Base-by-base conservation (phyloP, 2,113 vertebrate genomes). In the Indicator indicator region DNA sequence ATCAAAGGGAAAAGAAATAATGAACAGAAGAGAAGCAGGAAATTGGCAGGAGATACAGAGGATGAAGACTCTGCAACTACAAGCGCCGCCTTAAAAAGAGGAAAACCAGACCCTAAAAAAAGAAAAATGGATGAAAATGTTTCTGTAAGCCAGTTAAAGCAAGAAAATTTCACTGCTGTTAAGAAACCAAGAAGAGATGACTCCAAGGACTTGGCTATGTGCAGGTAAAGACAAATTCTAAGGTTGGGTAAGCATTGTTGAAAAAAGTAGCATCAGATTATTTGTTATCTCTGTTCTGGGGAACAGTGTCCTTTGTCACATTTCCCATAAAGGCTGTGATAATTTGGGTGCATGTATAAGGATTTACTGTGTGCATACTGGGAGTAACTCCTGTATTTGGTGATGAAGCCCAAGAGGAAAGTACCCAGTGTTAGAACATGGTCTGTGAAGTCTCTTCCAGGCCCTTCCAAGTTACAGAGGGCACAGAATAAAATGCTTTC, bases 111-210 rank as follows among this genome's bases (percentile, higher is more conserved):
- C 54, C 69, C 98, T 87, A 99, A 97, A 95, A 99, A 99, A 96
- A 98, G 98, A 89, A 99, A 99, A 96, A 88, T 96, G 3, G 99
- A 99, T 73, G 99, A 99, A 96, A 98, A 89, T 85, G 86, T 97
- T 72, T 98, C 98, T 60, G 14, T 94, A 73, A 97, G 94, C 80
- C 89, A 97, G 55, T 86, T 98, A 94, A 99, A 98, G 97, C 98
- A 98, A 96, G 99, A 99, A 89, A 98, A 94, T 87, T 97, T 98
- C 67, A 97, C 97, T 81, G 97, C 98, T 93, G 90, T 98, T 78
- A 99, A 99, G 93, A 98, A 99, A 96, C 98, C 98, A 88, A 99
- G 98, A 97, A 98, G 97, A 98, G 99, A 99, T 97, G 99, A 99
- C 89, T 98, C 98, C 95, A 98, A 98, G 96, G 98, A 99, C 93